Percentiles rank a stretch among this genome's conserved stretches.
phyloP scores from a whole-genome alignment of 2,888 invertebrate genomes.

The Drosophila histrio region DNA sequence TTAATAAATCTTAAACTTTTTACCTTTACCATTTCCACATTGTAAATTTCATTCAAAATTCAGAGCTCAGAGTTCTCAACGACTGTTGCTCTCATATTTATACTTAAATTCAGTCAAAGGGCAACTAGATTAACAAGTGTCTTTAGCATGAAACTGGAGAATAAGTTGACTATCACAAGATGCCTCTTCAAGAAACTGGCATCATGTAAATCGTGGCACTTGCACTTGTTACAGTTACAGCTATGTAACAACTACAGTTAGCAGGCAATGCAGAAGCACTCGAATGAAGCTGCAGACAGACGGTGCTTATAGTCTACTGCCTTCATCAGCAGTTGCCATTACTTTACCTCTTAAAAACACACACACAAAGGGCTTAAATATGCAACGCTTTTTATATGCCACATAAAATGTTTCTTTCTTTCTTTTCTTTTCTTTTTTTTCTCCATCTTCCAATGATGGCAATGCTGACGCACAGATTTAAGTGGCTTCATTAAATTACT shows the following conservation, averaged over 20 bases:
- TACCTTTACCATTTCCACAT: not conserved
- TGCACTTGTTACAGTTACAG: slow-evolving; percentile 14
- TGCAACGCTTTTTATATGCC: slow-evolving; percentile 64
- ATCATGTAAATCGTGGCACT: slow-evolving; percentile 48
- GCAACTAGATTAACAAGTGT: slow-evolving; percentile 4
- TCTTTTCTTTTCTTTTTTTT: slow-evolving; percentile 21
- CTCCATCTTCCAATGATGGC: slow-evolving; percentile 25
- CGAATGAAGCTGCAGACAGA: slow-evolving; percentile 35
- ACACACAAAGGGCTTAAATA: slow-evolving; percentile 53
- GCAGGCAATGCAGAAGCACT: slow-evolving; percentile 44
- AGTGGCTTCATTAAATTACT: slow-evolving; percentile 83
- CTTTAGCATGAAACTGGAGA: not conserved
- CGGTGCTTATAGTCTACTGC: slow-evolving; percentile 29
- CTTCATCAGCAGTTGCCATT: slow-evolving; percentile 58
- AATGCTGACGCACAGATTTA: slow-evolving; percentile 79
- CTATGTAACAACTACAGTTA: slow-evolving; percentile 10
- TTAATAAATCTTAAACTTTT: too few relatives aligned
- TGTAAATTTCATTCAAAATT: not conserved
- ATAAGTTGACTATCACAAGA: not conserved
- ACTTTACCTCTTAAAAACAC: slow-evolving; percentile 49
- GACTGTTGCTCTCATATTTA: not conserved
- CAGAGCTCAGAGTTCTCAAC: not conserved
- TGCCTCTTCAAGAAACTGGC: not conserved
- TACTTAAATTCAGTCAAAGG: not conserved
- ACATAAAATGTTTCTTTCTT: slow-evolving; percentile 62